phyloP scores from a whole-genome alignment of 2,888 invertebrate genomes.

The Polydrusus cervinus region DNA sequence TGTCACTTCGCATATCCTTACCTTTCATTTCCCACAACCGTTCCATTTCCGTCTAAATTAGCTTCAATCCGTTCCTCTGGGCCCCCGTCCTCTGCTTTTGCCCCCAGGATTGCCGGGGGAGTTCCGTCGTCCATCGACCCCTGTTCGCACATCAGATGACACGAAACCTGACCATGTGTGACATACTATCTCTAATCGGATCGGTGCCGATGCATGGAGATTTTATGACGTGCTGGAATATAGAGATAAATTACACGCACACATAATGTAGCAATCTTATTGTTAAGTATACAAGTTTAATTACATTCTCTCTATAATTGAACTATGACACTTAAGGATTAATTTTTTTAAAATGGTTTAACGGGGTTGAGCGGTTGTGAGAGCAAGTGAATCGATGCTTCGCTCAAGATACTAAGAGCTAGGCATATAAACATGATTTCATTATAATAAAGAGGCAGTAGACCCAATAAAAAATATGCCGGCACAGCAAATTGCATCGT shows the following conservation, averaged over 20 bases:
- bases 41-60: slow-evolving; percentile 10
- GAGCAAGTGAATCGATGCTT: too few relatives aligned
- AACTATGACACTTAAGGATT: too few relatives aligned
- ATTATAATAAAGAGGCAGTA: too few relatives aligned
- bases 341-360: too few relatives aligned
- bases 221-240: slow-evolving; percentile 24
- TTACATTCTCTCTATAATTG: too few relatives aligned
- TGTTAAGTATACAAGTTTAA: too few relatives aligned
- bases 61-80: slow-evolving; percentile 20
- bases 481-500: too few relatives aligned
- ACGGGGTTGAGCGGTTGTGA: too few relatives aligned
- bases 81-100: slow-evolving; percentile 20
- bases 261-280: too few relatives aligned
- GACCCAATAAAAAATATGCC: too few relatives aligned
- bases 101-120: slow-evolving; percentile 21
- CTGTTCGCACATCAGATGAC: slow-evolving; percentile 28
- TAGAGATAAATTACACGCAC: slow-evolving; percentile 2
- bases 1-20: slow-evolving; percentile 11
- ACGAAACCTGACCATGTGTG: slow-evolving; percentile 30
- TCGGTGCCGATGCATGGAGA: not conserved
- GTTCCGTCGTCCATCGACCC: slow-evolving; percentile 32
- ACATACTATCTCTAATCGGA: slow-evolving; percentile 10
- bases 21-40: not conserved
- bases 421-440: too few relatives aligned
- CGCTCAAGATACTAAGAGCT: too few relatives aligned